Percentiles rank a stretch among this genome's conserved stretches.
Evolutionary conservation across 64 coral and sea anemone species (phyloP).

Genomic region (Montipora cactus): DNA sequence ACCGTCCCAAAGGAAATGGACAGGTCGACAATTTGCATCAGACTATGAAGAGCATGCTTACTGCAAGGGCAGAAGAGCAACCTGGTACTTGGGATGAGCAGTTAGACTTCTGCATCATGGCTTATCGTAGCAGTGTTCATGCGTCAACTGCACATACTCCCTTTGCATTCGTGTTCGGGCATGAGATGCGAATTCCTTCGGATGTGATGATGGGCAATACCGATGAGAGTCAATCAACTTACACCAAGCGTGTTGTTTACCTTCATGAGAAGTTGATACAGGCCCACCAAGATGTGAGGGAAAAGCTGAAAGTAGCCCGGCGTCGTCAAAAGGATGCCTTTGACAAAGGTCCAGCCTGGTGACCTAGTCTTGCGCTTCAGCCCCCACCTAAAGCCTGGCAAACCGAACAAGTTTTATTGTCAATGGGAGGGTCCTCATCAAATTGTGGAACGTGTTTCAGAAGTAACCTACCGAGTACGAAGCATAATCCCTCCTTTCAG

Average conservation of each 20-base stretch:
- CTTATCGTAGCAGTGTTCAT: neutral
- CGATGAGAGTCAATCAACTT: too few relatives aligned
- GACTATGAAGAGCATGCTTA: conserved; percentile 57
- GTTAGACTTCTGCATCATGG: conserved; percentile 57
- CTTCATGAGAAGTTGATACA: too few relatives aligned
- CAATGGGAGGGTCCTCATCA: too few relatives aligned
- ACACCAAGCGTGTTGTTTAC: too few relatives aligned
- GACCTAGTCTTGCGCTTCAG: too few relatives aligned
- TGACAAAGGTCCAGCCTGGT: too few relatives aligned
- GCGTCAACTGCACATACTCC: conserved; percentile 46
- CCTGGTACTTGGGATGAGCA: conserved; percentile 41
- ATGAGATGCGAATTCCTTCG: conserved; percentile 44
- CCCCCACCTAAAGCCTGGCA: too few relatives aligned
- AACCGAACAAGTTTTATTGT: too few relatives aligned
- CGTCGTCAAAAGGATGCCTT: too few relatives aligned
- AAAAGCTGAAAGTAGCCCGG: too few relatives aligned
- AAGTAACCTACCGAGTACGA: conserved; percentile 43
- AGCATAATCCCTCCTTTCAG: neutral
- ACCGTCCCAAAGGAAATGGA: conserved; percentile 56
- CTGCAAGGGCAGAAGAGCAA: conserved; percentile 18
- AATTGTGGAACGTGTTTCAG: conserved; percentile 15
- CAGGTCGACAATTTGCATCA: conserved; percentile 36
- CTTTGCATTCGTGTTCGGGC: conserved; percentile 49
- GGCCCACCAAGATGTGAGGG: too few relatives aligned
- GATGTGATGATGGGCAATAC: conserved; percentile 36